Percentiles rank a stretch among this genome's conserved stretches.
These are phyloP conservation scores for Horisme vitalbata DNA, from an alignment of 2,888 invertebrate species.

Conservation along the genomic window DNA sequence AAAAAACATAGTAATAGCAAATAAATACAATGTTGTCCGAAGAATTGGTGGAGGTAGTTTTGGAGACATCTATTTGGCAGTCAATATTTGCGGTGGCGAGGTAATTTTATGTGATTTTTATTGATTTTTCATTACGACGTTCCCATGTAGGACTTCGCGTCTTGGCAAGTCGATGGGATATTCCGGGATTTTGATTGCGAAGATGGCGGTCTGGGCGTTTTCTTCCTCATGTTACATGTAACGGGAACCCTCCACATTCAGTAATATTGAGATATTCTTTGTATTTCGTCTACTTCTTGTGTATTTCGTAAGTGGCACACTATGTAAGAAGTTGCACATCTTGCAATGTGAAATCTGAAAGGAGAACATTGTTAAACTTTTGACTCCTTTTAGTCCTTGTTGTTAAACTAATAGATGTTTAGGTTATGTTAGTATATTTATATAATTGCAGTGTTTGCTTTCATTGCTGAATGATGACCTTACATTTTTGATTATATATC, in stretches of 20 bases:
- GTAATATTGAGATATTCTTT: conserved; percentile 15
- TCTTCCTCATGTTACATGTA: conserved; percentile 33
- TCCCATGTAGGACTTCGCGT: conserved; percentile 40
- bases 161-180: conserved; percentile 56
- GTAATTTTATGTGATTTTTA: conserved; percentile 72
- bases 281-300: background rate
- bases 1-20: conserved; percentile 85
- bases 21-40: conserved; percentile 96
- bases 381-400: conserved; percentile 24
- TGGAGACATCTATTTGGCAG: conserved; percentile 98
- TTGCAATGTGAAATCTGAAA: conserved; percentile 28
- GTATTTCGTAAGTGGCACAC: conserved; percentile 25
- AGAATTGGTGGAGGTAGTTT: conserved; percentile 99
- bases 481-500: too few relatives aligned
- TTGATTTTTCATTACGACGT: conserved; percentile 39
- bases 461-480: too few relatives aligned
- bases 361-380: conserved; percentile 32
- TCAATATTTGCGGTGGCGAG: conserved; percentile 95
- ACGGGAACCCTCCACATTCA: conserved; percentile 15
- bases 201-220: conserved; percentile 70
- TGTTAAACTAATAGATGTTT: too few relatives aligned
- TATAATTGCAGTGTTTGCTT: too few relatives aligned
- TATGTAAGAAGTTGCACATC: conserved; percentile 21
- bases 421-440: too few relatives aligned
- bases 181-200: conserved; percentile 63